Evolutionary conservation across 2,888 invertebrate genomes (phyloP).

Genomic region (Drosophila paranaensis): DNA sequence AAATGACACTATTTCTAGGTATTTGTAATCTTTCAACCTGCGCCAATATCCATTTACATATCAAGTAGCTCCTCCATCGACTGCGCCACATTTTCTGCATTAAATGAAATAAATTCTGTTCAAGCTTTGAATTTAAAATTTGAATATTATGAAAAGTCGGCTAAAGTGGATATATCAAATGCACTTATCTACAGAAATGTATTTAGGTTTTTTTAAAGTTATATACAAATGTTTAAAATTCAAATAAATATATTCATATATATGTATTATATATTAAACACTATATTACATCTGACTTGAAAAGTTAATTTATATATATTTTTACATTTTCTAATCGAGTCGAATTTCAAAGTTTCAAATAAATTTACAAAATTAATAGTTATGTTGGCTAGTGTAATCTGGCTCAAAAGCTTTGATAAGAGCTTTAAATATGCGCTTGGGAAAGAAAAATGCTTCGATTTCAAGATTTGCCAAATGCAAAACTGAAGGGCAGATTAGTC

Average conservation of each 20-base stretch:
- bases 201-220: not conserved
- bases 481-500: not conserved
- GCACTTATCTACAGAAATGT: not conserved
- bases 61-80: slow-evolving; percentile 48
- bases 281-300: no score
- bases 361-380: not conserved
- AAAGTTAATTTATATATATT: no score
- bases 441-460: not conserved
- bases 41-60: slow-evolving; percentile 69
- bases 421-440: not conserved
- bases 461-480: not conserved
- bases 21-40: slow-evolving; percentile 41
- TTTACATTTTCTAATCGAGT: no score
- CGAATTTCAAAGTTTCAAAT: not conserved
- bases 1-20: slow-evolving; percentile 56
- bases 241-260: no score
- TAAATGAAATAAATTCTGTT: slow-evolving; percentile 49
- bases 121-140: slow-evolving; percentile 16
- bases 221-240: no score
- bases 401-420: not conserved
- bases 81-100: slow-evolving; percentile 20
- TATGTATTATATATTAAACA: no score
- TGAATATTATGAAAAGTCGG: not conserved
- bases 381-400: not conserved
- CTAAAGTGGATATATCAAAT: not conserved